A percentile compares a stretch with the other conserved stretches of the same genome.
These are phyloP conservation scores for Acleris holmiana DNA, from an alignment of 2,888 invertebrate species.

Conservation along the genomic window DNA sequence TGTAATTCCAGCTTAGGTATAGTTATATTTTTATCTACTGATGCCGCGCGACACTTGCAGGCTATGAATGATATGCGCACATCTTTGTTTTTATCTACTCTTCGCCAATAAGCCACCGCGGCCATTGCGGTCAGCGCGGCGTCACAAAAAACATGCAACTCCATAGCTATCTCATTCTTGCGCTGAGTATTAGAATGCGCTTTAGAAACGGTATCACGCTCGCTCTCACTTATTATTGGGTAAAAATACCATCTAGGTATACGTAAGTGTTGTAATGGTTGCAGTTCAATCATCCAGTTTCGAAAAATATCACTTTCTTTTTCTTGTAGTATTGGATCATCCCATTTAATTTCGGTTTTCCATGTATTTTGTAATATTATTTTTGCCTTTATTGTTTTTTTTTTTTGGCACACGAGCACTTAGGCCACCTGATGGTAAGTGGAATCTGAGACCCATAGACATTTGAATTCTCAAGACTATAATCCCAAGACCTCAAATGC, in stretches of 20 bases:
- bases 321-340: conserved; percentile 14
- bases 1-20: conserved; percentile 26
- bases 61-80: conserved; percentile 24
- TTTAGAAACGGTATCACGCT: too few relatives aligned
- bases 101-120: conserved; percentile 31
- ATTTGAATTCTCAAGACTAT: too few relatives aligned
- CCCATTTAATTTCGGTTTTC: conserved; percentile 26
- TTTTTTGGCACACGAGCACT: too few relatives aligned
- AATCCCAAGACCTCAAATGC: too few relatives aligned
- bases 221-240: neutral
- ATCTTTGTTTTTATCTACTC: neutral
- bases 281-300: conserved; percentile 22
- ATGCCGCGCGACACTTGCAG: conserved; percentile 30
- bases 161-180: neutral
- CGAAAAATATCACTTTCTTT: conserved; percentile 1
- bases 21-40: conserved; percentile 21
- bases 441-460: too few relatives aligned
- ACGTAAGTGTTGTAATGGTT: conserved; percentile 15
- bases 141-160: conserved; percentile 18
- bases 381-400: conserved; percentile 23
- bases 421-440: too few relatives aligned
- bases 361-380: conserved; percentile 29
- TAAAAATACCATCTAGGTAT: conserved; percentile 31
- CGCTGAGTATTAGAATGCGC: too few relatives aligned
- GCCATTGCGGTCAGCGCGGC: conserved; percentile 34